Percentiles rank a stretch among this genome's conserved stretches.
Evolutionary conservation across 2,113 vertebrate species (phyloP).

Genomic region (Cebus imitator): DNA sequence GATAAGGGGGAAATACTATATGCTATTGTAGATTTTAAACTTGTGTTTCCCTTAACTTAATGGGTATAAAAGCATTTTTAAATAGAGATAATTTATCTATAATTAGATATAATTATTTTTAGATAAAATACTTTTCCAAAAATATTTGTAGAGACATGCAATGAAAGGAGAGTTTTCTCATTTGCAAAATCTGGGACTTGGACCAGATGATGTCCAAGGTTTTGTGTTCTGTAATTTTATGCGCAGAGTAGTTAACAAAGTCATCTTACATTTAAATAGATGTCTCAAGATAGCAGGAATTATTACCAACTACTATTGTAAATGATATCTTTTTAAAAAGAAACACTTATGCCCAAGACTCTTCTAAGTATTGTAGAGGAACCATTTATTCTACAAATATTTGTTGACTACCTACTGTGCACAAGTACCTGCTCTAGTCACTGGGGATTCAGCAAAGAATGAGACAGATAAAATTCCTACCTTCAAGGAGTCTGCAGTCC

Average conservation of each 20-base stretch:
- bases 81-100: conserved; percentile 26
- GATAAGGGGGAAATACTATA: neutral
- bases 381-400: neutral
- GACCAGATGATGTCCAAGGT: neutral
- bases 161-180: conserved; percentile 15
- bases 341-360: neutral
- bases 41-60: neutral
- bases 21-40: neutral
- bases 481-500: neutral
- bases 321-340: neutral
- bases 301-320: neutral
- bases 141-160: neutral
- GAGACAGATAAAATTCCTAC: neutral
- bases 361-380: neutral
- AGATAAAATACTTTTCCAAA: conserved; percentile 3
- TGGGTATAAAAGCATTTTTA: conserved; percentile 16
- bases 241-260: neutral
- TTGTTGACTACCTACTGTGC: neutral
- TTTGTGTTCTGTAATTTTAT: conserved; percentile 28
- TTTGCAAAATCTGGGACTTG: conserved; percentile 17
- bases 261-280: neutral
- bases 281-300: neutral
- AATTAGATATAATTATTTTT: neutral
- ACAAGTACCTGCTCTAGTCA: neutral
- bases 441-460: neutral